phyloP scores from a whole-genome alignment of 2,888 invertebrate species.

The Perdita meconis region DNA sequence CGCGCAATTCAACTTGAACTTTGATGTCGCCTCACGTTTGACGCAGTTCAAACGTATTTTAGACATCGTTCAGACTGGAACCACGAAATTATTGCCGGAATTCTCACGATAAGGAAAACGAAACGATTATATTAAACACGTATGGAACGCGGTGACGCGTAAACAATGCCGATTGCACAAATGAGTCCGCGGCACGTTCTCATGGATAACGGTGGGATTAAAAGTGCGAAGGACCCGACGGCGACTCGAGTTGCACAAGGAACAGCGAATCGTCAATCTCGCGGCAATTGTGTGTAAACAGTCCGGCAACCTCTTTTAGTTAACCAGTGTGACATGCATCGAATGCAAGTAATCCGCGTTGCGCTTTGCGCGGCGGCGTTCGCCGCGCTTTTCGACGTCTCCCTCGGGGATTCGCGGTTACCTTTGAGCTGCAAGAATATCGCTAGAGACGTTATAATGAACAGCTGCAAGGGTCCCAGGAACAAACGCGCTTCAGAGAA shows the following conservation, averaged over 20 bases:
- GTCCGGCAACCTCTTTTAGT: background rate
- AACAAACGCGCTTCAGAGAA: background rate
- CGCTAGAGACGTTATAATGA: slow-evolving; percentile 41
- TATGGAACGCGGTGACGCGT: slow-evolving; percentile 23
- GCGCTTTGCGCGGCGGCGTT: slow-evolving; percentile 12
- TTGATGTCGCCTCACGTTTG: background rate
- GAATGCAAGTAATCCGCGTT: slow-evolving; percentile 12
- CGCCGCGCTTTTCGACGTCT: background rate
- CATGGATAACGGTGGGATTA: slow-evolving; percentile 62
- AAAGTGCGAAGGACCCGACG: slow-evolving; percentile 50
- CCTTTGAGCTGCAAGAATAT: slow-evolving; percentile 31
- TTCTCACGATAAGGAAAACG: background rate
- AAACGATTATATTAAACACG: background rate
- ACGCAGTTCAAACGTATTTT: background rate
- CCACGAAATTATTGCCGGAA: background rate
- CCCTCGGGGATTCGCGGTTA: background rate
- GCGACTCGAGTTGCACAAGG: slow-evolving; percentile 41
- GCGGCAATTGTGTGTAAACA: background rate
- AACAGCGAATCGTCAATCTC: slow-evolving; percentile 22
- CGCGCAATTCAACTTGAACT: background rate
- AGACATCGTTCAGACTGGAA: background rate
- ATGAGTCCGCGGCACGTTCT: slow-evolving; percentile 60
- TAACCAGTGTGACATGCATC: slow-evolving; percentile 13
- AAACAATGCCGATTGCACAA: slow-evolving; percentile 61
- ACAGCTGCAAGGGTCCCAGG: slow-evolving; percentile 48